phyloP scores from a whole-genome alignment of 2,888 invertebrate species.

The Catocala nupta region DNA sequence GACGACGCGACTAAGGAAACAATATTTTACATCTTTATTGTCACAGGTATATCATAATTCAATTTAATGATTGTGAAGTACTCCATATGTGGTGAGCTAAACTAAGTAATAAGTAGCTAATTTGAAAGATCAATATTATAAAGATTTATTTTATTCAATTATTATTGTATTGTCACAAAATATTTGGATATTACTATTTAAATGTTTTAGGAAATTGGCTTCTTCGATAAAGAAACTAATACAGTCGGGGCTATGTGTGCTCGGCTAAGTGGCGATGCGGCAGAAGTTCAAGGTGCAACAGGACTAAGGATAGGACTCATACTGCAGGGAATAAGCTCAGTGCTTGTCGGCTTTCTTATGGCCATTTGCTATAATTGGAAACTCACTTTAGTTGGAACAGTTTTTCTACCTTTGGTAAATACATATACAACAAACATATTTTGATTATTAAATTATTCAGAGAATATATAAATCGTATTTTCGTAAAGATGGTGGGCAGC shows the following conservation, averaged over 20 bases:
- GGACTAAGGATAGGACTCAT: conserved; percentile 88
- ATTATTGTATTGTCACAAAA: no score
- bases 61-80: not conserved
- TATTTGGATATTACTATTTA: no score
- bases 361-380: conserved; percentile 88
- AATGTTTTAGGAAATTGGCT: conserved; percentile 85
- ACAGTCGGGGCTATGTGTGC: conserved; percentile 89
- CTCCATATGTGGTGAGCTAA: no score
- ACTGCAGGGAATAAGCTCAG: conserved; percentile 88
- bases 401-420: conserved; percentile 88
- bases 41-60: conserved; percentile 74
- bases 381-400: conserved; percentile 87
- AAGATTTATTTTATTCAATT: no score
- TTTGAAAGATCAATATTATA: no score
- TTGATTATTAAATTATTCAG: no score
- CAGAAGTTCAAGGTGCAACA: conserved; percentile 89
- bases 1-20: conserved; percentile 88
- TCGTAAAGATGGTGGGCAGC: conserved; percentile 84
- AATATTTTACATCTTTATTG: conserved; percentile 85
- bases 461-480: not conserved
- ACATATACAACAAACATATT: no score
- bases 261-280: conserved; percentile 88
- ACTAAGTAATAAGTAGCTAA: no score
- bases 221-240: conserved; percentile 88
- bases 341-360: conserved; percentile 87